Conservation (phyloP, 1,140 invertebrate genomes). For the Drosophila jambulina region DNA sequence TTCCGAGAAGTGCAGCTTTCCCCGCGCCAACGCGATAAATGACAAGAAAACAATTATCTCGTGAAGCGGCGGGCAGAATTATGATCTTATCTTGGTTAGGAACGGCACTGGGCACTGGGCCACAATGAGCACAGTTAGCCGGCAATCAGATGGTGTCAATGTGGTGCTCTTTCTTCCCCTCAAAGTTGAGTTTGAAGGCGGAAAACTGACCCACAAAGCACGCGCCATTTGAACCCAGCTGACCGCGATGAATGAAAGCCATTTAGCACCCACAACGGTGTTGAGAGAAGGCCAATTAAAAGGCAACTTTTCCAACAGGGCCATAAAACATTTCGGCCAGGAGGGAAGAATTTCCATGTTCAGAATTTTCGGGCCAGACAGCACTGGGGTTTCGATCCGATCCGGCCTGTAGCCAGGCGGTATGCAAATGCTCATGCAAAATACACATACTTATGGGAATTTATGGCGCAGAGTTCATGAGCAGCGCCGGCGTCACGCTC, state of each 20-base stretch:
- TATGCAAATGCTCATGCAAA: slow-evolving; percentile 57
- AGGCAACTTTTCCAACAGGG: slow-evolving; percentile 34
- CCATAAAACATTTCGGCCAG: slow-evolving; percentile 56
- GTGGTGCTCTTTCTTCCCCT: slow-evolving; percentile 34
- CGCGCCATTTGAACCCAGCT: slow-evolving; percentile 75
- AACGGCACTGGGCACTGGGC: slow-evolving; percentile 47
- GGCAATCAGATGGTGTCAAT: slow-evolving; percentile 74
- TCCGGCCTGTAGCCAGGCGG: slow-evolving; percentile 12
- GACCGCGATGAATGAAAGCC: slow-evolving; percentile 73
- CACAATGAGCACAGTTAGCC: slow-evolving; percentile 60
- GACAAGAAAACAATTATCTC: slow-evolving; percentile 56
- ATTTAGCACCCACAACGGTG: slow-evolving; percentile 51
- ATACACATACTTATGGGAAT: slow-evolving; percentile 65
- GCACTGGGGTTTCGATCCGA: slow-evolving; percentile 19
- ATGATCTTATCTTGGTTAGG: slow-evolving; percentile 50
- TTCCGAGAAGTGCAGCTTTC: slow-evolving; percentile 55
- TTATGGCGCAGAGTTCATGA: slow-evolving; percentile 80
- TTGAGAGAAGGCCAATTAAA: slow-evolving; percentile 52
- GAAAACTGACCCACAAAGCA: slow-evolving; percentile 72
- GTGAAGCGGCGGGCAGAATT: slow-evolving; percentile 27
- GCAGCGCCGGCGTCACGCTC: slow-evolving; percentile 64
- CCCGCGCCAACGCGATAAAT: slow-evolving; percentile 56
- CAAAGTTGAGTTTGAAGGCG: slow-evolving; percentile 1
- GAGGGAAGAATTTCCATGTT: slow-evolving; percentile 44
- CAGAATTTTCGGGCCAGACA: slow-evolving; percentile 50